Evolutionary conservation across 92 coral and sea anemone genomes (phyloP), one percentile per base, ranked within the genome.

Genomic region (Micromussa lordhowensis): DNA sequence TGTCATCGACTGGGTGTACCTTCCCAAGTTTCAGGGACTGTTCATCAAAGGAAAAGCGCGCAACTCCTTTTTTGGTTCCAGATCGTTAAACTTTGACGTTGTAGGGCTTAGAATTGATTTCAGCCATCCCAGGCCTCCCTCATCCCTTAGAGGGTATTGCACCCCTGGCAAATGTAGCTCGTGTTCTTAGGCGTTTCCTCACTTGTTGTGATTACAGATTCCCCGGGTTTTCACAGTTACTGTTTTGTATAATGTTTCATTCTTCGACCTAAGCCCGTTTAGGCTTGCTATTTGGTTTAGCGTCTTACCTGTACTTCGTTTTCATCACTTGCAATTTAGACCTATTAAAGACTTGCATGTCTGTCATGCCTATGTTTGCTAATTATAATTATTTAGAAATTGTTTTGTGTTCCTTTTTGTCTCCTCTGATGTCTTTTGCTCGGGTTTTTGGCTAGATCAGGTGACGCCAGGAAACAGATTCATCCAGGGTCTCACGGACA

Each of bases 401-500:
- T 4, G 48, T 44, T 44, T 44, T 8, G 51, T 44, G 48, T 5
- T 36, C 38, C 4, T 36, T 36, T 51, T 29, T 48, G 81, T 77
- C 38, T 78, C 64, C 64, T 16, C 82, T 53, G 82, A 78, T 78
- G 44, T 57, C 24, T 78, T 78, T 19, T 24, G 77, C n/a, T 51
- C 51, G 7, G 88, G 82, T 75, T 85, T 85, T 66, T 85, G 75
- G 88, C 81, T 74, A 51, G 77, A 61, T 49, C 75, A 72, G 74
- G 82, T 54, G 58, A 32, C 38, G 70, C 77, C 70, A 7, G 75
- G 51, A 13, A 36, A 85, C 36, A 16, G 81, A 35, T 79, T 85
- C 59, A 49, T 86, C 68, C 75, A 86, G 83, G 83, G 89, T 34
- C 89, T 77, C 58, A 61, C 80, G 61, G 89, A 76, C 22, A 61